These are phyloP conservation scores for Drosophila emarginata DNA, from an alignment of 2,888 invertebrate species.

Conservation along the genomic window DNA sequence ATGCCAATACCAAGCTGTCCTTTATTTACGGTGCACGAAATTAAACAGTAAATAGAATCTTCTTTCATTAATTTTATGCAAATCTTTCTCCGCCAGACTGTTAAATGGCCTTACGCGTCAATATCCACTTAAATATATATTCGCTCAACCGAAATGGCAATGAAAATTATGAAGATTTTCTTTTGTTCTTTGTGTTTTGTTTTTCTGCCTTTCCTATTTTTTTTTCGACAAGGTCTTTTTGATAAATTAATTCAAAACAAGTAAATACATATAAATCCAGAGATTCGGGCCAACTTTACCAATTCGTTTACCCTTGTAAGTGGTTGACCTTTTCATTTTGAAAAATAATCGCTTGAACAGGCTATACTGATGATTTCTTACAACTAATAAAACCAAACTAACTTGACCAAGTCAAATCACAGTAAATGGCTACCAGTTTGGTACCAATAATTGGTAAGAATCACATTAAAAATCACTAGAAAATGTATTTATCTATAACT, in stretches of 20 bases:
- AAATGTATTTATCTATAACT: too few species aligned
- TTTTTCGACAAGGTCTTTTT: conserved; percentile 13
- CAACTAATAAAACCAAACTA: too few species aligned
- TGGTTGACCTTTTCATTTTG: not conserved
- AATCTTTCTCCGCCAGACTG: conserved; percentile 61
- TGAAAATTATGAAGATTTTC: conserved; percentile 53
- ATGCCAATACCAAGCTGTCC: too few species aligned
- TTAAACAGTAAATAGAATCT: not conserved
- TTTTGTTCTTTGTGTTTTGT: conserved; percentile 18
- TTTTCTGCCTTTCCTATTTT: not conserved
- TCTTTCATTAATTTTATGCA: conserved; percentile 51
- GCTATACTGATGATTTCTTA: too few species aligned
- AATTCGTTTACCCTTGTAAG: not conserved
- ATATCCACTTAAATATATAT: conserved; percentile 39
- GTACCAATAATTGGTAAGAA: too few species aligned
- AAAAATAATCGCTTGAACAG: too few species aligned
- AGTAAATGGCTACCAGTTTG: too few species aligned
- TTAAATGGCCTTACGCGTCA: conserved; percentile 71
- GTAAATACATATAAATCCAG: not conserved
- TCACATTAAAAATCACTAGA: too few species aligned
- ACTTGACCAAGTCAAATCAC: too few species aligned
- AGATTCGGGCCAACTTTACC: not conserved
- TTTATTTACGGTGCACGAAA: not conserved
- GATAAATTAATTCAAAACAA: conserved; percentile 13
- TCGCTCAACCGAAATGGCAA: conserved; percentile 52